phyloP scores from a whole-genome alignment of 2,888 invertebrate species.

The Neoscelio sp. region DNA sequence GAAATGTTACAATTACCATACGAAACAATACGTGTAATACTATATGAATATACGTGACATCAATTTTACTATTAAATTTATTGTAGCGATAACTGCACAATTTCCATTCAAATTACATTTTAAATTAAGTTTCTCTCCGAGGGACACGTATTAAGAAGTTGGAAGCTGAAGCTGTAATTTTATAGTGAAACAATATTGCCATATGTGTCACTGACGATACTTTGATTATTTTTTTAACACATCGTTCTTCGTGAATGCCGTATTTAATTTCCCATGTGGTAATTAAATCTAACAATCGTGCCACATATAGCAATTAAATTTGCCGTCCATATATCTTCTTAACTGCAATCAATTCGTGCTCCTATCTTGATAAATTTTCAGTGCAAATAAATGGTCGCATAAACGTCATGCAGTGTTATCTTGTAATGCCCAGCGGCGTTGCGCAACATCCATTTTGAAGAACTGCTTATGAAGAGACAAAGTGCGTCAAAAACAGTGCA shows the following conservation, averaged over 20 bases:
- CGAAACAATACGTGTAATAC: not conserved
- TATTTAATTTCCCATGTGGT: slow-evolving; percentile 7
- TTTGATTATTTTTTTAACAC: too few species aligned
- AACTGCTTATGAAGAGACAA: slow-evolving; percentile 21
- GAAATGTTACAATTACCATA: too few species aligned
- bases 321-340: slow-evolving; percentile 5
- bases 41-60: slow-evolving; percentile 17
- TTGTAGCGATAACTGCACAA: too few species aligned
- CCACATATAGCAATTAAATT: slow-evolving; percentile 11
- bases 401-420: not conserved
- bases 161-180: not conserved
- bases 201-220: not conserved
- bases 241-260: not conserved
- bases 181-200: not conserved
- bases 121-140: too few species aligned
- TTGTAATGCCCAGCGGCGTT: not conserved
- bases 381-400: slow-evolving; percentile 8
- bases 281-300: slow-evolving; percentile 9
- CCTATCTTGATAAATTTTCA: slow-evolving; percentile 5
- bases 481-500: slow-evolving; percentile 20
- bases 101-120: too few species aligned
- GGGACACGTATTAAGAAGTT: slow-evolving; percentile 1
- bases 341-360: slow-evolving; percentile 15
- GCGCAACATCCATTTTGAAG: slow-evolving; percentile 2
- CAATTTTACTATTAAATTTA: slow-evolving; percentile 24